Evolutionary conservation across 1,140 invertebrate genomes (phyloP), one percentile per base, ranked within the genome.

Genomic region (Agrilus planipennis): DNA sequence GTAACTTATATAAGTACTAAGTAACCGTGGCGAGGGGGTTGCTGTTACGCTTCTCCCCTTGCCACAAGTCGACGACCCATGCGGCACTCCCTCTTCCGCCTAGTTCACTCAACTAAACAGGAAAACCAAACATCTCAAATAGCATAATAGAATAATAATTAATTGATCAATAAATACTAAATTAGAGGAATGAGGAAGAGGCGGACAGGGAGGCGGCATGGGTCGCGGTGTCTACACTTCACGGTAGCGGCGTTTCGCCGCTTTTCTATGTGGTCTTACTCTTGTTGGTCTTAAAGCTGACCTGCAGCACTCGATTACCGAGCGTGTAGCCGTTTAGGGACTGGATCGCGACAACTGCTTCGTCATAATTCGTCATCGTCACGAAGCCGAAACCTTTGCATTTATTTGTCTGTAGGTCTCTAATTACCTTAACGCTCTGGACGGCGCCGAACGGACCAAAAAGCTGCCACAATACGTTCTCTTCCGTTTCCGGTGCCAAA

Each of bases 351-450:
- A 94, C 84, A 18, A 95, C 79, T 10, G 93, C 91, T 62, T 98
- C 94, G 64, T 98, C 93, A 69, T 98, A 98, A 67, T 97, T 96
- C 55, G 91, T 96, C 95, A 99, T 99, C 39, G 92, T 97, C 42
- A 99, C 93, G 67, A 98, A 97, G n/a, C 92, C 95, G 65, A 96
- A 98, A 52, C 95, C 95, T 70, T 97, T 98, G 77, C 94, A 98
- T 69, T 98, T 98, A 71, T 95, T 93, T 45, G 92, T 95, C 66
- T 95, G 88, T 56, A 92, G 76, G 69, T 98, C 94, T 45, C 92
- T 81, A 57, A 98, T 95, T 36, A 94, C 86, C 72, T 98, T 98
- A 20, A 98, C 93, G 59, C 85, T 91, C 67, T 97, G 91, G 40
- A 99, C 94, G 42, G 94, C 94, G 40, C 95, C 95, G 65, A 98